Evolutionary conservation across 2,888 invertebrate genomes (phyloP), one percentile per base, ranked within the genome.

Genomic region (Chironomus tentans): DNA sequence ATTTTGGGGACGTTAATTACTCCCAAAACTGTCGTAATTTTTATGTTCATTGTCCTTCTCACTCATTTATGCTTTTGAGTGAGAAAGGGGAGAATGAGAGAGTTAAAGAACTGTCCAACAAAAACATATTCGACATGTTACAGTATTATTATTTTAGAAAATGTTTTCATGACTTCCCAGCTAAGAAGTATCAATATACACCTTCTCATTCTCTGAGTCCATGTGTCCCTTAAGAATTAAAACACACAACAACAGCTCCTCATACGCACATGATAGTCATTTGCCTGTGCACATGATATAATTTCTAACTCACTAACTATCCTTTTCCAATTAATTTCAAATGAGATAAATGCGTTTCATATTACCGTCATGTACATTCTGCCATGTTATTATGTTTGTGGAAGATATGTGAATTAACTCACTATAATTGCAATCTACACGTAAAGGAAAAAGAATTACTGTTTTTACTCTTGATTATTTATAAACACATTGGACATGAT

Each of bases 1-100:
- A 81, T 81, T 81, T 81, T 80, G 80, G 81, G 80, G 79, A 80
- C 80, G 80, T 81, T 82, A 82, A 82, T 82, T 82, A 82, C 80
- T 81, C 82, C 81, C 81, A 80, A 81, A 81, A 81, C 81, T 81
- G 80, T 81, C 80, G 80, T 82, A 81, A 76, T 76, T 68, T 69
- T 76, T 74, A 74, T 74, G 74, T 74, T 74, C 48, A 62, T 68
- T 62, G 74, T 65, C 65, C 65, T 65, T 65, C 65, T 21, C 21
- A 7, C 65, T 62, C 62, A 12, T 21, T 62, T 18, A 21, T 18
- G 7, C 65, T 18, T 21, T 21, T 13, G 21, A 65, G 65, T 2
- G 3, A 2, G 38, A 38, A 38, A 10, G 38, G 38, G 10, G 10
- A n/a, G n/a, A n/a, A n/a, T 28, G 6, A 38, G 38, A 38, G 38